phyloP scores from a whole-genome alignment of 2,797 vertebrate species.

The Neomorphus geoffroyi region DNA sequence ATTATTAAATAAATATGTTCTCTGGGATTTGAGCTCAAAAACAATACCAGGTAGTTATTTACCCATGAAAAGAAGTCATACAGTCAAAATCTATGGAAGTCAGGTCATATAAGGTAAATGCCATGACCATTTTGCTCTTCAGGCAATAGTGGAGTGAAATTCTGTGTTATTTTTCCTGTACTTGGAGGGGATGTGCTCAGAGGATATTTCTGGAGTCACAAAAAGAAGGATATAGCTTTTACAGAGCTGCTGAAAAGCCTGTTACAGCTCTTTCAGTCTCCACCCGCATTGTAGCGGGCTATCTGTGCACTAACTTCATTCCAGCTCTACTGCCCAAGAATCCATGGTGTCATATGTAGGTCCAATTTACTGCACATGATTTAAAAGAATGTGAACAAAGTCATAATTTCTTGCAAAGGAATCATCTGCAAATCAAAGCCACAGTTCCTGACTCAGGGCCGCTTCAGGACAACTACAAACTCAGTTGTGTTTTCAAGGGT shows the following conservation, averaged over 20 bases:
- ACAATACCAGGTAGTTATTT: not conserved
- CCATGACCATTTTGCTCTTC: not conserved
- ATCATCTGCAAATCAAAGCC: not conserved
- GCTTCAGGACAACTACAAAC: not conserved
- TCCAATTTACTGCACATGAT: not conserved
- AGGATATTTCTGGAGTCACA: not conserved
- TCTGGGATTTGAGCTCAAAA: slow-evolving; percentile 24
- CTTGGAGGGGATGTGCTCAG: not conserved
- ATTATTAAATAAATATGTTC: not conserved
- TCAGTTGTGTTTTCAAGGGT: not conserved
- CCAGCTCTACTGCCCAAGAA: not conserved
- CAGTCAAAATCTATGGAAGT: not conserved
- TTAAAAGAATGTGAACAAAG: not conserved
- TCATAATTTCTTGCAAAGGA: not conserved
- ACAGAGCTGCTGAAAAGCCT: not conserved
- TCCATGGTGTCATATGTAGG: not conserved
- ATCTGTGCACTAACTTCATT: not conserved
- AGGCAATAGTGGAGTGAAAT: not conserved
- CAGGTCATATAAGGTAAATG: not conserved
- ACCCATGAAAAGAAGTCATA: not conserved
- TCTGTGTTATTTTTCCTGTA: not conserved
- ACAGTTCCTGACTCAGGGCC: not conserved
- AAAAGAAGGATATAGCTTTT: not conserved
- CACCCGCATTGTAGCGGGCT: not conserved
- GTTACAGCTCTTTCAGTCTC: not conserved